Evolutionary conservation across 2,888 invertebrate genomes (phyloP).

Genomic region (Phyllotreta cruciferae): DNA sequence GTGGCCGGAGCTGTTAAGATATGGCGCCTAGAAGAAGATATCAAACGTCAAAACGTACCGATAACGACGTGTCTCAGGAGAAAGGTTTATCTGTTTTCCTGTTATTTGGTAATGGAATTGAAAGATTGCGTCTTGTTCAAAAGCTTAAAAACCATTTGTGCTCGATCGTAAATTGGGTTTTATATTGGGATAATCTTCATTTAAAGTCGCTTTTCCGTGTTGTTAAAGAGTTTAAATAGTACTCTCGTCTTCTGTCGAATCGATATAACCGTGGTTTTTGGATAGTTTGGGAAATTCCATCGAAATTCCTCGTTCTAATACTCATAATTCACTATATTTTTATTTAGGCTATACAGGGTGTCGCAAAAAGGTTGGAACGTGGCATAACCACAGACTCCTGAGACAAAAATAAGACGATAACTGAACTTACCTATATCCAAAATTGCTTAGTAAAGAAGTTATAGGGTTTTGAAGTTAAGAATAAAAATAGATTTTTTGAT

Average conservation of each 20-base stretch:
- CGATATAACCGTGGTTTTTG: constrained; percentile 4
- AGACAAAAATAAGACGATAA: no score
- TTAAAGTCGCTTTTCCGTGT: constrained; percentile 16
- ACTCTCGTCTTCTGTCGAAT: constrained; percentile 10
- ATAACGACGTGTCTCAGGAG: constrained; percentile 37
- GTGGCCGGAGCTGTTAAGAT: constrained; percentile 43
- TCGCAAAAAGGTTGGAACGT: no score
- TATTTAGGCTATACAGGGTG: no score
- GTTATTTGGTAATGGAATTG: constrained; percentile 44
- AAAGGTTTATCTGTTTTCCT: constrained; percentile 32
- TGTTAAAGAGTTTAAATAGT: constrained; percentile 21
- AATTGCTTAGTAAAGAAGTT: no score
- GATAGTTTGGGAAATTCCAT: no score
- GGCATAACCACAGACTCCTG: no score
- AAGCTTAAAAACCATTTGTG: constrained; percentile 44
- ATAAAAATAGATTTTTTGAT: no score
- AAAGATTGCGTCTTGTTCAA: constrained; percentile 45
- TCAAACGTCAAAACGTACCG: constrained; percentile 42
- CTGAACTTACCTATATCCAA: no score
- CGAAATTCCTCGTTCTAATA: no score
- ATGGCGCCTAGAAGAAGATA: constrained; percentile 49
- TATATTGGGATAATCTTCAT: constrained; percentile 26
- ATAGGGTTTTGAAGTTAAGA: no score
- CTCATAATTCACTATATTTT: no score
- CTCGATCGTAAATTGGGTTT: constrained; percentile 39